These are phyloP conservation scores for Sphaerophoria taeniata DNA, from an alignment of 2,888 invertebrate species.

Conservation along the genomic window DNA sequence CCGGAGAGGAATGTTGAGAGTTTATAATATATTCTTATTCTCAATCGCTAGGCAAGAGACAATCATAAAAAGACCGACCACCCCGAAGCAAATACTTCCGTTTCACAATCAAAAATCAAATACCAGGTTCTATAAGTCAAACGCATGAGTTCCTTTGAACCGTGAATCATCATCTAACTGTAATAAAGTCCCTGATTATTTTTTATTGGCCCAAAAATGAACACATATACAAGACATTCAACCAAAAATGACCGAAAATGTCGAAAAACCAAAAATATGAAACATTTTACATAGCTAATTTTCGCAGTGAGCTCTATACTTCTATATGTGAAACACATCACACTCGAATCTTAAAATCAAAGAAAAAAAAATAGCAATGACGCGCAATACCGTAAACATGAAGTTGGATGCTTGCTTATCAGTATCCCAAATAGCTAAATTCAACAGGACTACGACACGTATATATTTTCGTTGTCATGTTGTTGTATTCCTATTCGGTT, in stretches of 20 bases:
- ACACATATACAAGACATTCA: background rate
- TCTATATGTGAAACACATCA: background rate
- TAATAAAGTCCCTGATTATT: slow-evolving; percentile 17
- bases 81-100: no score
- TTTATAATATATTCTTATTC: no score
- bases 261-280: slow-evolving; percentile 13
- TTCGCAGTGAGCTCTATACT: background rate
- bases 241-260: background rate
- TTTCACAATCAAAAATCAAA: no score
- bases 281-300: slow-evolving; percentile 32
- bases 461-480: slow-evolving; percentile 26
- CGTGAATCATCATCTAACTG: background rate
- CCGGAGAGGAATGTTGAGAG: no score
- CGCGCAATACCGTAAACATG: background rate
- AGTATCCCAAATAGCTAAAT: slow-evolving; percentile 21
- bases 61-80: no score
- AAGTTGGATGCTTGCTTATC: background rate
- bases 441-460: slow-evolving; percentile 22
- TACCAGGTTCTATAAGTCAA: no score
- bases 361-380: no score
- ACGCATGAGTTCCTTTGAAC: background rate
- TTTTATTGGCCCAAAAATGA: slow-evolving; percentile 26
- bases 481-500: background rate
- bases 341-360: background rate
- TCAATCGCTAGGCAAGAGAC: no score